A percentile compares a stretch with the other conserved stretches of the same genome.
Evolutionary conservation across 2,113 vertebrate genomes (phyloP).

Genomic region (Probosciger aterrimus): DNA sequence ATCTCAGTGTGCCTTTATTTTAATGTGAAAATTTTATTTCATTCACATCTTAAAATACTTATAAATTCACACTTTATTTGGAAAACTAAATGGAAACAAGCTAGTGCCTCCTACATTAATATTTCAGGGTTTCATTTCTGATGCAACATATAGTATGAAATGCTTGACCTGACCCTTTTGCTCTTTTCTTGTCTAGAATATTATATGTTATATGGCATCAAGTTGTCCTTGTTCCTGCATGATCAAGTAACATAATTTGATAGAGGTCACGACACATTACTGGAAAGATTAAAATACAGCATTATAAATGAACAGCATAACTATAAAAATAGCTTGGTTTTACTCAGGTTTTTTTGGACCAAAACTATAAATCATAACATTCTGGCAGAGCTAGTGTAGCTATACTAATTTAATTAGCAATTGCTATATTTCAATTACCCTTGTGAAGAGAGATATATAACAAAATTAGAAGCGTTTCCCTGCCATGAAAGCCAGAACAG

Average conservation of each 20-base stretch:
- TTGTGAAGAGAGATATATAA: neutral
- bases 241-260: neutral
- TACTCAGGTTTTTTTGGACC: neutral
- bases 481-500: neutral
- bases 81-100: neutral
- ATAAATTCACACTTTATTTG: neutral
- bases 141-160: neutral
- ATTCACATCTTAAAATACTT: neutral
- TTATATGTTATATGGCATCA: neutral
- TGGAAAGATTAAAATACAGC: neutral
- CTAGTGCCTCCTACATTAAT: neutral
- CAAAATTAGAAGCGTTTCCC: neutral
- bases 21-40: neutral
- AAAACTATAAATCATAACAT: neutral
- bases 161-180: neutral
- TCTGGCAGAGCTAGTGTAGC: neutral
- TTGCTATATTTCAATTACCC: neutral
- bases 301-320: neutral
- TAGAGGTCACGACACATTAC: neutral
- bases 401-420: conserved; percentile 27
- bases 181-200: neutral
- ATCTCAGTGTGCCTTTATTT: neutral
- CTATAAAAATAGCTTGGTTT: neutral
- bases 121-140: neutral
- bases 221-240: neutral